These are phyloP conservation scores for Pangasius mekongensis DNA, from an alignment of 2,797 vertebrate species.

Conservation along the genomic window DNA sequence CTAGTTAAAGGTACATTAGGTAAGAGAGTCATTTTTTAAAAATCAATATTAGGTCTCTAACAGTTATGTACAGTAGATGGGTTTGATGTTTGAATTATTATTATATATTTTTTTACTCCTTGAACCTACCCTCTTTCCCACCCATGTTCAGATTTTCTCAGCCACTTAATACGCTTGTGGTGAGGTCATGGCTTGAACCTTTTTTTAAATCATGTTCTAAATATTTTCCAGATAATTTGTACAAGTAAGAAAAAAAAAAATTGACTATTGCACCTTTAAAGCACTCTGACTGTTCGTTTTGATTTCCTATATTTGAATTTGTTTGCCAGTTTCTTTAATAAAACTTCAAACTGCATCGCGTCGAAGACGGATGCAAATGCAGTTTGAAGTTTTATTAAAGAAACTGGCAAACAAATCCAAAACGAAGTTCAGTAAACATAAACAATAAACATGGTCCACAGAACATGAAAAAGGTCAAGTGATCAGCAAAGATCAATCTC, in stretches of 20 bases:
- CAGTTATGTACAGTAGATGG: background rate
- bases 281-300: background rate
- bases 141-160: background rate
- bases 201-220: background rate
- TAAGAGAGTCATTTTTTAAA: background rate
- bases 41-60: background rate
- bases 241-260: background rate
- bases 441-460: background rate
- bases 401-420: background rate
- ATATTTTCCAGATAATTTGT: background rate
- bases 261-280: background rate
- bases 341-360: too few relatives aligned
- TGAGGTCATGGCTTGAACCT: background rate
- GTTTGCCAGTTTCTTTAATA: too few relatives aligned
- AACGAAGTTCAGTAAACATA: background rate
- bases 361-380: background rate
- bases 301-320: background rate
- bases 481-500: background rate
- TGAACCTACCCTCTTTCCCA: background rate
- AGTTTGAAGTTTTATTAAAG: background rate
- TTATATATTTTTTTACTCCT: background rate
- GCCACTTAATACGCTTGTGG: background rate
- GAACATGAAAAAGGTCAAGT: background rate
- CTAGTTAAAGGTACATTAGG: background rate
- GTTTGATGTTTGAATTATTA: background rate